phyloP scores from a whole-genome alignment of 2,797 vertebrate species.

The Gobio occitaniae region DNA sequence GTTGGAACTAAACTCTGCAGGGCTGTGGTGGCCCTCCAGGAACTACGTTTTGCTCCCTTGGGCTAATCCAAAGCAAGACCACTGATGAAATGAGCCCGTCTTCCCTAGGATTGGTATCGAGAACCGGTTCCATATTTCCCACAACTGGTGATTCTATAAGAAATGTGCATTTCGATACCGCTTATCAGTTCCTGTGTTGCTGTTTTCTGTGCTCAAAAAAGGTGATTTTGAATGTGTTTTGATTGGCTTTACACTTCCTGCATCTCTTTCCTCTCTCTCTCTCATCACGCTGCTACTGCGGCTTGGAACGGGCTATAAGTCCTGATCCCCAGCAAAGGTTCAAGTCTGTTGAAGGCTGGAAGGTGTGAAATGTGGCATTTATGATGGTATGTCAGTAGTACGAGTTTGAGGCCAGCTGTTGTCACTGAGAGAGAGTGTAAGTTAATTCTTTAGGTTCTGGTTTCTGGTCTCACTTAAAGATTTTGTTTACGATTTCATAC shows the following conservation, averaged over 20 bases:
- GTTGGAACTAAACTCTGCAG: no score
- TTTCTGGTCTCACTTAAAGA: background rate
- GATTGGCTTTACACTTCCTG: slow-evolving; percentile 60
- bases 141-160: no score
- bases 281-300: slow-evolving; percentile 32
- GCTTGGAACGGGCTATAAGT: slow-evolving; percentile 52
- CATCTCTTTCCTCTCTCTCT: slow-evolving; percentile 32
- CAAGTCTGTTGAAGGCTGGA: background rate
- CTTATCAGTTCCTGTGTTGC: no score
- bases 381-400: background rate
- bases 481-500: background rate
- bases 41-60: no score
- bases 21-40: no score
- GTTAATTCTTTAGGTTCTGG: background rate
- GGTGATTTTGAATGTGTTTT: slow-evolving; percentile 56
- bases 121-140: no score
- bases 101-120: no score
- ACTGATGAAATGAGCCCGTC: no score
- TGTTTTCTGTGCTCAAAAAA: no score
- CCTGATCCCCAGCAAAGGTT: slow-evolving; percentile 3
- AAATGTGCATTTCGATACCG: no score
- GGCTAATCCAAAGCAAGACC: no score
- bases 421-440: background rate
- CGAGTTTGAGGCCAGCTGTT: slow-evolving; percentile 8
- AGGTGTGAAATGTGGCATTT: background rate